Base-by-base conservation (phyloP, 2,888 invertebrate species). In the Ecdyonurus torrentis region DNA sequence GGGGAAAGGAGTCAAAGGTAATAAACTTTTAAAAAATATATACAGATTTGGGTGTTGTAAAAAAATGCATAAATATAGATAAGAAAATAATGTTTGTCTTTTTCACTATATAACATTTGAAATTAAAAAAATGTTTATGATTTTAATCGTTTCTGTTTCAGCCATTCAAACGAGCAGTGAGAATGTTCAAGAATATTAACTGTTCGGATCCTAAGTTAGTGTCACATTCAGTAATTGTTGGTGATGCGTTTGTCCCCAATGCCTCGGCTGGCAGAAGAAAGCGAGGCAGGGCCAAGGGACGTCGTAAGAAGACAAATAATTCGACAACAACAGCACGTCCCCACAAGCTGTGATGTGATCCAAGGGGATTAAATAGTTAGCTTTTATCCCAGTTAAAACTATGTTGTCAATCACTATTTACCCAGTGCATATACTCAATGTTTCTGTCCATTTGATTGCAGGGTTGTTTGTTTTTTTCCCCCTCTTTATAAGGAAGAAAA, bases 181-280 rank as follows among this genome's bases (percentile, higher is more conserved):
- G 71, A 64, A 74, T 73, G 68, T 74, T 75, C 67, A 72, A 73
- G 64, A 71, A 70, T 55, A 70, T 76, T 65, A 74, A 76, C 67
- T 76, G 76, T 67, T 71, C 74, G 1, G 73, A 75, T 66, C 74
- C 74, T 20, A 69, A 69, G 61, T 61, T 67, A 18, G 67, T 71
- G 7, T 69, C 69, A 5, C 66, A 67, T 50, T 67, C 70, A 50
- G 67, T 70, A 20, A 70, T 70, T 58, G 55, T 55, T 22, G 67
- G 67, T 23, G 66, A 67, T 58, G 65, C 66, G 19, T 64, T 66
- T 52, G 50, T 50, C 19, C 62, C 61, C 24, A 64, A 59, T 61
- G 63, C 58, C 5, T 37, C 63, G 55, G 60, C 64, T 0, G 61
- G 58, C 23, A 55, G 66, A 23, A 63, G 65, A 60, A 65, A 66